phyloP scores from a whole-genome alignment of 1,140 invertebrate genomes.

The Drosophila willistoni region DNA sequence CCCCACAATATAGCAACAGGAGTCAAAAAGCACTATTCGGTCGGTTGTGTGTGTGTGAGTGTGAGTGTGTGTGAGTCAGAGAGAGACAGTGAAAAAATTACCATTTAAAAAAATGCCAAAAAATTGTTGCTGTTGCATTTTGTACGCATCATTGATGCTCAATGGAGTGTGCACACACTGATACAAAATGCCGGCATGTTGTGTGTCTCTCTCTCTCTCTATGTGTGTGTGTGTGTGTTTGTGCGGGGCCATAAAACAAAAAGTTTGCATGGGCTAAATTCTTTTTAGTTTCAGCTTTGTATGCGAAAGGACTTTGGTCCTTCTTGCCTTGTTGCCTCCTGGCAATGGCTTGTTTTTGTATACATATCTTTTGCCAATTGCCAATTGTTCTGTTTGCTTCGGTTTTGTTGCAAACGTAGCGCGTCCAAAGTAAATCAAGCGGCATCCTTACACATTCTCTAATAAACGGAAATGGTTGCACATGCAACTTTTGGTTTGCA shows the following conservation, averaged over 20 bases:
- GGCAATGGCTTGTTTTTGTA: constrained; percentile 36
- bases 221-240: constrained; percentile 22
- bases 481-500: constrained; percentile 67
- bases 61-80: not conserved
- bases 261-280: constrained; percentile 63
- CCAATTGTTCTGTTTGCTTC: constrained; percentile 66
- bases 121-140: constrained; percentile 80
- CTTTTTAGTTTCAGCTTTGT: constrained; percentile 40
- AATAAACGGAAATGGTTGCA: constrained; percentile 77
- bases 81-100: constrained; percentile 59
- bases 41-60: not conserved
- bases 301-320: constrained; percentile 14
- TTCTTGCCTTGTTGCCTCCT: constrained; percentile 13
- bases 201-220: not conserved
- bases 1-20: constrained; percentile 50
- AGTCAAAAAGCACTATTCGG: constrained; percentile 28
- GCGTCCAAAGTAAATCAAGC: constrained; percentile 74
- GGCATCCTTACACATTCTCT: constrained; percentile 37
- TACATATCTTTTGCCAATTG: constrained; percentile 72
- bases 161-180: constrained; percentile 81
- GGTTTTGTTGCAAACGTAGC: constrained; percentile 53
- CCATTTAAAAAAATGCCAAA: constrained; percentile 75
- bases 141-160: constrained; percentile 79
- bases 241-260: constrained; percentile 51
- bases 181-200: constrained; percentile 74